Conservation (phyloP, 1,140 invertebrate species). For the Holotrichia oblita region DNA sequence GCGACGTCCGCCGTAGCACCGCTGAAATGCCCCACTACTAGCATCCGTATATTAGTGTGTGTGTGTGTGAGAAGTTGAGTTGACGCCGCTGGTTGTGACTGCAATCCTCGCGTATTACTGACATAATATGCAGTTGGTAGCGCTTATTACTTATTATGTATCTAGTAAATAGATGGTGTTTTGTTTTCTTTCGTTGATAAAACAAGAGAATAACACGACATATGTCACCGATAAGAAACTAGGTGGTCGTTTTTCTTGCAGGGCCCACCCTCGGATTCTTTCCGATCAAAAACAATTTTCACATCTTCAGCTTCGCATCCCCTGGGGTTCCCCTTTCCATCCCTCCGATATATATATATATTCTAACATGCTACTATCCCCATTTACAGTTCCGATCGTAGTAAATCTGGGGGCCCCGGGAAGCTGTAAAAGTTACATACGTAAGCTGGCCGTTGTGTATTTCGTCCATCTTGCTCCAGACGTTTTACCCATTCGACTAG, state of each 20-base stretch:
- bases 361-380: background rate
- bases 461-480: background rate
- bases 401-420: background rate
- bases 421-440: conserved; percentile 4
- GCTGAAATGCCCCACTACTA: background rate
- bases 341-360: background rate
- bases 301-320: background rate
- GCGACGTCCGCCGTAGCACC: background rate
- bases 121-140: too few species aligned
- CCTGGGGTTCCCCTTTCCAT: too few species aligned
- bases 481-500: too few species aligned
- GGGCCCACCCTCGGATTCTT: background rate
- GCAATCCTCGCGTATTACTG: too few species aligned
- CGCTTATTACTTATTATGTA: too few species aligned
- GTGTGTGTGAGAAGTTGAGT: background rate
- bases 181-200: background rate
- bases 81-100: background rate
- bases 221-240: too few species aligned
- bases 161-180: background rate
- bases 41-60: too few species aligned
- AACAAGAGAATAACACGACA: too few species aligned
- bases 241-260: too few species aligned
- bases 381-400: conserved; percentile 15
- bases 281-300: conserved; percentile 1
- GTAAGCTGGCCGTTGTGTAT: background rate